Percentiles rank a stretch among this genome's conserved stretches.
Evolutionary conservation across 2,113 vertebrate genomes (phyloP).

Genomic region (Hippoglossus stenolepis): DNA sequence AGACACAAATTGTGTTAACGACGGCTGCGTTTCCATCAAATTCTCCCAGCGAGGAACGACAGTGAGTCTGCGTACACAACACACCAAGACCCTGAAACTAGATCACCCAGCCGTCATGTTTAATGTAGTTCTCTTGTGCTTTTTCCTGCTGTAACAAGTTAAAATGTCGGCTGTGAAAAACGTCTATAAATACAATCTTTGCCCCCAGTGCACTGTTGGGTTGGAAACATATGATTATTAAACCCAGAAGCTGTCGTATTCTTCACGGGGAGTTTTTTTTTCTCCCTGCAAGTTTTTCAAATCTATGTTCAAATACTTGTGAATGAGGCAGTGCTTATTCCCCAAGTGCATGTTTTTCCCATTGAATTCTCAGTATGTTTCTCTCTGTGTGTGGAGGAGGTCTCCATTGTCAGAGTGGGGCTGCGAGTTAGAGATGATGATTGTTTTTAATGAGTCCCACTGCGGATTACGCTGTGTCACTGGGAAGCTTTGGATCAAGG

Average conservation of each 20-base stretch:
- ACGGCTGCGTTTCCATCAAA: background rate
- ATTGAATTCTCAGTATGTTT: constrained; percentile 50
- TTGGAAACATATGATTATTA: constrained; percentile 2
- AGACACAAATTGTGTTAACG: no score
- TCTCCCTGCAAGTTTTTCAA: constrained; percentile 1
- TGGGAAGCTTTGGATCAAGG: constrained; percentile 43
- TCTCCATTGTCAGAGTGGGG: constrained; percentile 44
- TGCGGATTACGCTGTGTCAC: constrained; percentile 49
- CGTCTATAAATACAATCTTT: background rate
- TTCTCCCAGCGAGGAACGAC: background rate
- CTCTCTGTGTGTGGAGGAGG: constrained; percentile 29
- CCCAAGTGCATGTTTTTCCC: constrained; percentile 23
- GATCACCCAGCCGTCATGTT: background rate
- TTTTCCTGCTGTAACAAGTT: background rate
- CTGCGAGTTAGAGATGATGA: constrained; percentile 46
- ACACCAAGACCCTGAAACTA: background rate
- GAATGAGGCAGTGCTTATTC: constrained; percentile 61
- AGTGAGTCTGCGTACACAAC: background rate
- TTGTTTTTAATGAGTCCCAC: constrained; percentile 76
- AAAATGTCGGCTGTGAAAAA: background rate
- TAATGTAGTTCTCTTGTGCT: background rate
- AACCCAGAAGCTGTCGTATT: background rate
- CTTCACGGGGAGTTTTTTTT: background rate
- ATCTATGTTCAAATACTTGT: constrained; percentile 36
- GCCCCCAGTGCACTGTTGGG: background rate